These are phyloP conservation scores for Pterostichus madidus DNA, from an alignment of 2,888 invertebrate species.

Conservation along the genomic window DNA sequence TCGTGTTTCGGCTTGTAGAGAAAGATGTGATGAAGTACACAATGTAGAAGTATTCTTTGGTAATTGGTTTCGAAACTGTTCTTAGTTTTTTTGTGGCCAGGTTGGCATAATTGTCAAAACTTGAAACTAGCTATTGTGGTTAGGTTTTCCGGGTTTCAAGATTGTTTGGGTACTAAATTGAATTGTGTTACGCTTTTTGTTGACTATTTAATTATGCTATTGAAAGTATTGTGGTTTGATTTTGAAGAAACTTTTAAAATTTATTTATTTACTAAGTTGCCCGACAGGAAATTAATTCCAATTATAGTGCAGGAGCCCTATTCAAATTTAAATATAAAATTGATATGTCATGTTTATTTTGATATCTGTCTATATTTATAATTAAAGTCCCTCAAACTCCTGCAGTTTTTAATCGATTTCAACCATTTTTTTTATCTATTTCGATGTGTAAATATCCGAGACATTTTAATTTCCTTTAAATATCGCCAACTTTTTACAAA, in stretches of 20 bases:
- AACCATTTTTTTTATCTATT: no score
- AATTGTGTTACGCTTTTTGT: background rate
- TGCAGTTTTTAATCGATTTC: no score
- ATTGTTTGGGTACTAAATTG: background rate
- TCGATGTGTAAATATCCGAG: no score
- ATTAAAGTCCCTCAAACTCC: no score
- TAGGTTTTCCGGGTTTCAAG: background rate
- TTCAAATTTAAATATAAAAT: no score
- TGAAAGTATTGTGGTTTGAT: constrained; percentile 6
- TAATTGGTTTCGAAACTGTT: constrained; percentile 6
- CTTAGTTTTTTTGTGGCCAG: background rate
- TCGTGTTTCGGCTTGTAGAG: background rate
- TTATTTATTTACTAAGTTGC: no score
- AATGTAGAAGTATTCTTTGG: background rate
- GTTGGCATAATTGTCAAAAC: background rate
- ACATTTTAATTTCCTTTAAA: no score
- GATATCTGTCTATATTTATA: no score
- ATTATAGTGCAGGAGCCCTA: no score
- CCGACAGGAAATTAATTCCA: no score
- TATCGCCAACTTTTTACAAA: no score
- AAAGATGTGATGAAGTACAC: background rate
- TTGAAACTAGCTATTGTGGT: constrained; percentile 6
- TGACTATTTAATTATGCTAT: background rate
- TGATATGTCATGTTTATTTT: no score
- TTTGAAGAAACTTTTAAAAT: background rate